Evolutionary conservation across 2,113 vertebrate genomes (phyloP).

Genomic region (Tragelaphus imberbis): DNA sequence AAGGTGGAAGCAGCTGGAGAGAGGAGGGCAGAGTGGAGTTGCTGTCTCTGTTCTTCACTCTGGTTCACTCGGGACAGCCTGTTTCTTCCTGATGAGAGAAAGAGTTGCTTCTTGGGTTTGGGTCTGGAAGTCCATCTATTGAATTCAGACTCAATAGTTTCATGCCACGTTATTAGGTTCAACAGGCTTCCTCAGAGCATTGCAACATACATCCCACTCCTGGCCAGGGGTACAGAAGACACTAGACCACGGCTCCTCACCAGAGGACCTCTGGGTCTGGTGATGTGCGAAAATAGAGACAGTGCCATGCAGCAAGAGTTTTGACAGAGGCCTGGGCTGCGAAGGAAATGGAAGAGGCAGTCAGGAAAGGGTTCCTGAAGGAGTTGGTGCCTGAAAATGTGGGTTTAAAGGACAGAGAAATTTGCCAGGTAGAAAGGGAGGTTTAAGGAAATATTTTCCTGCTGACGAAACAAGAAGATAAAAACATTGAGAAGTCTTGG

Average conservation of each 20-base stretch:
- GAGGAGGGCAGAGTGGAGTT: not conserved
- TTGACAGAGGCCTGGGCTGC: not conserved
- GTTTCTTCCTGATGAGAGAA: not conserved
- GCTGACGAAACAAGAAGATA: not conserved
- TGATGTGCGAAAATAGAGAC: not conserved
- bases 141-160: not conserved
- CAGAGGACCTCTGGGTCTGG: not conserved
- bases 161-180: not conserved
- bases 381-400: not conserved
- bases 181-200: not conserved
- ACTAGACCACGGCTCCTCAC: accelerated
- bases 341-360: not conserved
- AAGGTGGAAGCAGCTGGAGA: no score
- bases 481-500: not conserved
- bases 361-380: not conserved
- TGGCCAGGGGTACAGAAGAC: not conserved
- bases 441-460: not conserved
- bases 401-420: not conserved
- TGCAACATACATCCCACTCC: not conserved
- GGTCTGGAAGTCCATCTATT: not conserved
- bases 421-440: not conserved
- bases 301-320: no score
- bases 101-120: not conserved
- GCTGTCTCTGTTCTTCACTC: not conserved
- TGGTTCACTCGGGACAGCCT: not conserved